phyloP scores from a whole-genome alignment of 1,140 invertebrate genomes.

The Hyposmocoma kahamanoa region DNA sequence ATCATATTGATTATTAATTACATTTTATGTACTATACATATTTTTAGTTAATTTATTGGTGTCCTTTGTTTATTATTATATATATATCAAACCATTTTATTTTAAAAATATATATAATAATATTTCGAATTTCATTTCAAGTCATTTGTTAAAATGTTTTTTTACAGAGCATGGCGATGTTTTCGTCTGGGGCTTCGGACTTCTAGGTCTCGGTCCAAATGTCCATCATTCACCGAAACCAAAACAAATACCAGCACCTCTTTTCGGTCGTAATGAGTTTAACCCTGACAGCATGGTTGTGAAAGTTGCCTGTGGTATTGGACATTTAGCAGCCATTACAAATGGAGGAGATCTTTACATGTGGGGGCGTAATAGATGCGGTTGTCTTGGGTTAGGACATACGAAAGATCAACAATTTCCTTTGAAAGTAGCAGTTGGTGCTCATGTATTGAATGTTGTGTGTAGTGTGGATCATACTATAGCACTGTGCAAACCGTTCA shows the following conservation, averaged over 20 bases:
- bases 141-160: too few species aligned
- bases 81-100: too few species aligned
- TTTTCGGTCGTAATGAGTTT: slow-evolving; percentile 92
- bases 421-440: slow-evolving; percentile 86
- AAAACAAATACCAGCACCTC: slow-evolving; percentile 80
- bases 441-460: slow-evolving; percentile 80
- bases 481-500: slow-evolving; percentile 83
- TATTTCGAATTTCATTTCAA: too few species aligned
- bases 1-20: too few species aligned
- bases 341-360: slow-evolving; percentile 87
- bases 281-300: slow-evolving; percentile 79
- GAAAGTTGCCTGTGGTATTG: slow-evolving; percentile 83
- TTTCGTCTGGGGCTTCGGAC: slow-evolving; percentile 94
- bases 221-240: slow-evolving; percentile 79
- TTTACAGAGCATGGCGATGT: slow-evolving; percentile 85
- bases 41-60: too few species aligned
- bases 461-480: slow-evolving; percentile 92
- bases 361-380: slow-evolving; percentile 92
- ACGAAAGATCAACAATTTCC: slow-evolving; percentile 91
- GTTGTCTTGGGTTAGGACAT: slow-evolving; percentile 88
- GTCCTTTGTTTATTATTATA: too few species aligned
- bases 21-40: too few species aligned
- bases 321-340: slow-evolving; percentile 87
- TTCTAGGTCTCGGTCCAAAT: slow-evolving; percentile 90
- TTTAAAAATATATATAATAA: too few species aligned